phyloP scores from a whole-genome alignment of 2,113 vertebrate species.

The Apeltes quadracus region DNA sequence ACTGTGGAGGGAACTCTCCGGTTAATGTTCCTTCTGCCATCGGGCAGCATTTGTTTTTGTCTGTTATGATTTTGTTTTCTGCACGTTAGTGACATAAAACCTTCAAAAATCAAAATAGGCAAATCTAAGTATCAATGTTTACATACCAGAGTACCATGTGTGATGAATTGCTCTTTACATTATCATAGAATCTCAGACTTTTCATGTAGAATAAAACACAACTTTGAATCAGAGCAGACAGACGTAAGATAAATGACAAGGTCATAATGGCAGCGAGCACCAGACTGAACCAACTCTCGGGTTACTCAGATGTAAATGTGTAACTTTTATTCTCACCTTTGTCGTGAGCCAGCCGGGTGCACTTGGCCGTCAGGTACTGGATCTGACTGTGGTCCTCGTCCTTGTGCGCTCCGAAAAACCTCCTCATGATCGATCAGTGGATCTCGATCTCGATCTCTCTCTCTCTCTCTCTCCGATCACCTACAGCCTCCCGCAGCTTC shows the following conservation, averaged over 20 bases:
- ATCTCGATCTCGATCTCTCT: background rate
- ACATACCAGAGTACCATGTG: background rate
- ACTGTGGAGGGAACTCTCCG: too few relatives aligned
- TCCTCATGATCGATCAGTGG: constrained; percentile 69
- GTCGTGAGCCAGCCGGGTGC: constrained; percentile 74
- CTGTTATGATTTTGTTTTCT: background rate
- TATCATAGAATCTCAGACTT: background rate
- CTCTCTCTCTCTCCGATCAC: background rate
- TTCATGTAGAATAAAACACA: background rate
- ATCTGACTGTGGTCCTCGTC: constrained; percentile 79
- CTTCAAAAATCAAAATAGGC: background rate
- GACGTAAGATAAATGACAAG: background rate
- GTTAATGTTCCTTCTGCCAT: background rate
- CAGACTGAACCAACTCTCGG: background rate
- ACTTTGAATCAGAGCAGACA: background rate
- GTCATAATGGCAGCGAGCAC: background rate
- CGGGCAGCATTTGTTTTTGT: background rate
- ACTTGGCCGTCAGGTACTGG: constrained; percentile 81
- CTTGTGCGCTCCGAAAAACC: constrained; percentile 72
- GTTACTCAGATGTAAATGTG: constrained; percentile 7
- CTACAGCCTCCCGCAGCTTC: constrained; percentile 17
- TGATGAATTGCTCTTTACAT: background rate
- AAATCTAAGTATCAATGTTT: background rate
- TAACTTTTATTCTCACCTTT: constrained; percentile 62
- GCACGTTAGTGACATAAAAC: background rate